These are phyloP conservation scores for Fratercula arctica DNA, from an alignment of 2,797 vertebrate genomes.

Conservation along the genomic window DNA sequence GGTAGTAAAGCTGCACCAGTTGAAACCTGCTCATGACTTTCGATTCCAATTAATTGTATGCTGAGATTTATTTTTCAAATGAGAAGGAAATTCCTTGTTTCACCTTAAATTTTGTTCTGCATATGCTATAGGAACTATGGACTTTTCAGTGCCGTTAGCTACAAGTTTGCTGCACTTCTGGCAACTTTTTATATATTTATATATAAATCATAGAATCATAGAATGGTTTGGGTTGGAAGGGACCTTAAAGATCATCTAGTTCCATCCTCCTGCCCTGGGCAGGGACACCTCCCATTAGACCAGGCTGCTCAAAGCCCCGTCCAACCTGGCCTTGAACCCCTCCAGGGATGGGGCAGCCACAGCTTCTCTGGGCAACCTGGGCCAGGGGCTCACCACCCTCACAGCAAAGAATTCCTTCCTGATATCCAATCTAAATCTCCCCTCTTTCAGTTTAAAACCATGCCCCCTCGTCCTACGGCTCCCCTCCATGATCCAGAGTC, in stretches of 20 bases:
- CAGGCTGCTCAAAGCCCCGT: neutral
- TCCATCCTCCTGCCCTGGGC: neutral
- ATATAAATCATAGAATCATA: neutral
- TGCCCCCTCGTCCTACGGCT: neutral
- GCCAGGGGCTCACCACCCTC: no score
- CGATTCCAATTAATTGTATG: neutral
- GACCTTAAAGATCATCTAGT: neutral
- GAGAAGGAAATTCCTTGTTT: neutral
- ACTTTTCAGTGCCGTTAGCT: neutral
- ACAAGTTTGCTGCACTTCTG: neutral
- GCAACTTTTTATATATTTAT: neutral
- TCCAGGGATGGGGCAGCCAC: neutral
- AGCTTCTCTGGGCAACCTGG: neutral
- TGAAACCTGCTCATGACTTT: neutral
- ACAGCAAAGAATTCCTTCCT: neutral
- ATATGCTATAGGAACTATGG: no score
- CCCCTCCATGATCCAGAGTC: no score
- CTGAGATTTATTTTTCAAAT: neutral
- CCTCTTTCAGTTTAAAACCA: neutral
- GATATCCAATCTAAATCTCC: neutral
- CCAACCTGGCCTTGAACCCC: neutral
- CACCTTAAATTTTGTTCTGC: neutral
- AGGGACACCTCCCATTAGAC: neutral
- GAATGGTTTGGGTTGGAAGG: neutral
- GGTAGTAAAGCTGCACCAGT: neutral